Conservation (phyloP, 2,888 invertebrate species). For the Strigamia maritima region DNA sequence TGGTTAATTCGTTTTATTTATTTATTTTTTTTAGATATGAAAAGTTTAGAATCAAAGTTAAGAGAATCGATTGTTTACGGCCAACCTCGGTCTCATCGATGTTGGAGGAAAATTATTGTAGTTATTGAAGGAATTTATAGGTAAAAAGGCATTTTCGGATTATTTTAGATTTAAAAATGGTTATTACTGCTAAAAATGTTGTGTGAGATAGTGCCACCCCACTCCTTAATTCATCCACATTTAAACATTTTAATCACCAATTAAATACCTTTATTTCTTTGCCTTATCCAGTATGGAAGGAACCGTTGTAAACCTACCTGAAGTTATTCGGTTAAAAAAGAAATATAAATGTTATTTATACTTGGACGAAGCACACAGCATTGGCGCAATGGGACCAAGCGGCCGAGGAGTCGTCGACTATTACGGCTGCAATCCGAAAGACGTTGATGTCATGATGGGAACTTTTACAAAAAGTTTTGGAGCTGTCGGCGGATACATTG, state of each 20-base stretch:
- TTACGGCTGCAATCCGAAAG: conserved; percentile 72
- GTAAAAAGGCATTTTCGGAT: not conserved
- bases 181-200: too few species aligned
- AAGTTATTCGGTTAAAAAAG: conserved; percentile 53
- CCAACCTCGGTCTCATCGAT: conserved; percentile 51
- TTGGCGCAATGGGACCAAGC: conserved; percentile 84
- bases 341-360: conserved; percentile 55
- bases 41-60: conserved; percentile 50
- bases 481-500: conserved; percentile 94
- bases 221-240: too few species aligned
- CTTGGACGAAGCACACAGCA: conserved; percentile 61
- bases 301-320: conserved; percentile 52
- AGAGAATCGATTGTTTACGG: conserved; percentile 51
- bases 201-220: too few species aligned
- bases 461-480: conserved; percentile 99
- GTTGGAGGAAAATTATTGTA: conserved; percentile 52
- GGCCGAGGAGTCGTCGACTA: conserved; percentile 89
- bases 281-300: conserved; percentile 53
- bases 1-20: not conserved
- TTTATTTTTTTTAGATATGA: conserved; percentile 49
- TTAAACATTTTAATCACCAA: too few species aligned
- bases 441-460: conserved; percentile 92
- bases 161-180: too few species aligned
- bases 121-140: conserved; percentile 53
- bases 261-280: too few species aligned